A percentile compares a stretch with the other conserved stretches of the same genome.
Conservation (phyloP, 1,140 invertebrate species). For the Chionoecetes opilio region DNA sequence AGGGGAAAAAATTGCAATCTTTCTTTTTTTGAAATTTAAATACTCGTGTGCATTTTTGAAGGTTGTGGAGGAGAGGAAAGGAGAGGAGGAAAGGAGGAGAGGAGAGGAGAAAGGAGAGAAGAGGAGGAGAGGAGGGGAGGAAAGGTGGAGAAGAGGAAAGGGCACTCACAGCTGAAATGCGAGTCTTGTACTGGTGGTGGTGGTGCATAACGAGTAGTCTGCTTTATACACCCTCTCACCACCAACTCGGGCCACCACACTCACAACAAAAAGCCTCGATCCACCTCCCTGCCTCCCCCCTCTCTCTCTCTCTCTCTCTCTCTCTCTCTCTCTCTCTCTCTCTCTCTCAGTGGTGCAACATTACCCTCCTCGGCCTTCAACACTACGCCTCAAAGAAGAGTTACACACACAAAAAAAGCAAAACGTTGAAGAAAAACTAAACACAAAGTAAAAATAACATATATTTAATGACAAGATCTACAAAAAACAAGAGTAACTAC, state of each 20-base stretch:
- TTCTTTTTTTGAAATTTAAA: too few species aligned
- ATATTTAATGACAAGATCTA: constrained; percentile 22
- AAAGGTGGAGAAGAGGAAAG: background rate
- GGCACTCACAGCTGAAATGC: background rate
- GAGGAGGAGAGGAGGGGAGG: too few species aligned
- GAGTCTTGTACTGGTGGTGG: background rate
- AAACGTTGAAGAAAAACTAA: background rate
- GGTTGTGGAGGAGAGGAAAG: too few species aligned
- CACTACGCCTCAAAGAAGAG: background rate
- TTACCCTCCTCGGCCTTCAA: background rate
- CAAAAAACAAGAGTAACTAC: background rate
- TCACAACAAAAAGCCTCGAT: background rate
- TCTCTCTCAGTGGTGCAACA: background rate
- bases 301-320: constrained; percentile 30
- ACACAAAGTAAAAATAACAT: background rate
- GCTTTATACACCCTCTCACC: background rate
- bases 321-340: constrained; percentile 18
- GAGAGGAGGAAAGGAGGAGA: too few species aligned
- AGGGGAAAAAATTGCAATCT: too few species aligned
- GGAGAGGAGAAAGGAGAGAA: too few species aligned
- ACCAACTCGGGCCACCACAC: background rate
- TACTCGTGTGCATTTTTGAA: too few species aligned
- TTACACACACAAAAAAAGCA: background rate
- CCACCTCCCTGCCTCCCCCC: background rate
- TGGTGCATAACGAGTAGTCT: background rate